These are phyloP conservation scores for Koerneria pararmatus DNA, from an alignment of 2,888 invertebrate genomes.

Conservation along the genomic window DNA sequence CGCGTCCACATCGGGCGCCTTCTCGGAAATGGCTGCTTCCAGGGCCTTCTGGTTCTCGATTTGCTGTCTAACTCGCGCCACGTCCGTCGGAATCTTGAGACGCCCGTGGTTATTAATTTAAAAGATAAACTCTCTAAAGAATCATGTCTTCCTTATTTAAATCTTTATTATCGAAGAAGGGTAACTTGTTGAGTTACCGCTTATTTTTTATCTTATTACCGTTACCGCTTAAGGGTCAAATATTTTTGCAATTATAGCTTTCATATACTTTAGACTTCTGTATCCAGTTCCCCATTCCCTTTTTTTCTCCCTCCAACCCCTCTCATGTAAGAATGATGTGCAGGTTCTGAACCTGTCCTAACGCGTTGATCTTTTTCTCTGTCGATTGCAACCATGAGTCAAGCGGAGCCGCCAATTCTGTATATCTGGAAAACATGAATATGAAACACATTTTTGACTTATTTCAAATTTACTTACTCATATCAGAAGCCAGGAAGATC, in stretches of 20 bases:
- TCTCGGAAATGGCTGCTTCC: conserved; percentile 42
- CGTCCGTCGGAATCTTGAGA: conserved; percentile 79
- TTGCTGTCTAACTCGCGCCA: conserved; percentile 84
- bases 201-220: too few species aligned
- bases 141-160: too few species aligned
- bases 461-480: too few species aligned
- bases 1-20: conserved; percentile 37
- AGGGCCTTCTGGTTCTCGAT: conserved; percentile 74
- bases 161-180: too few species aligned
- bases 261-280: too few species aligned
- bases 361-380: conserved; percentile 19
- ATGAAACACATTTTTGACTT: background rate
- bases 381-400: conserved; percentile 13
- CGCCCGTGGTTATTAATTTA: background rate
- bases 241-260: too few species aligned
- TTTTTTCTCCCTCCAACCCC: too few species aligned
- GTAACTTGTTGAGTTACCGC: too few species aligned
- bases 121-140: too few species aligned
- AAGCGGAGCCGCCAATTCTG: conserved; percentile 8
- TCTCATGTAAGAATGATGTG: background rate
- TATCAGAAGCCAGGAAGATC: too few species aligned
- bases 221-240: too few species aligned
- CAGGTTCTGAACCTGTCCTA: conserved; percentile 11
- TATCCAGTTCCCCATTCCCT: too few species aligned
- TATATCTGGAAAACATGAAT: conserved; percentile 9